phyloP scores from a whole-genome alignment of 2,113 vertebrate species.

The Chiloscyllium plagiosum region DNA sequence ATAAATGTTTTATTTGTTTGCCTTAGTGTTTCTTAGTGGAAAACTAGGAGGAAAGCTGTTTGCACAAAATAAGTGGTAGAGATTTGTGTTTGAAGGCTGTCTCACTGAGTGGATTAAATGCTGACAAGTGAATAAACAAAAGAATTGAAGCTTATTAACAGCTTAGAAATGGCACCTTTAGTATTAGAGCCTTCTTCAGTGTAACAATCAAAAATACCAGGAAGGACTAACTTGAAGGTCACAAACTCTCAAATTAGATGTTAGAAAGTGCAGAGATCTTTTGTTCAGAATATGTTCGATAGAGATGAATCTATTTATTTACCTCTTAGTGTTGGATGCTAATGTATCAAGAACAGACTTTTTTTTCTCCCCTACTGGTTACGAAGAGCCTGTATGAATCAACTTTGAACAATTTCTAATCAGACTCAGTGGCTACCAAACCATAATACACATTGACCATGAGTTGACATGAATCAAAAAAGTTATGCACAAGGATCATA shows the following conservation, averaged over 20 bases:
- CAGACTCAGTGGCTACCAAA: background rate
- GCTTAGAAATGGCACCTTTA: conserved; percentile 15
- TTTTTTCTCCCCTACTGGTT: background rate
- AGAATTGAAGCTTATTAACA: background rate
- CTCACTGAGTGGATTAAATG: conserved; percentile 12
- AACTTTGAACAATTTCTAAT: background rate
- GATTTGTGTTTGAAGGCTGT: conserved; percentile 7
- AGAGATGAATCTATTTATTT: background rate
- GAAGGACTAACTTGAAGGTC: background rate
- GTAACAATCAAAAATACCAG: background rate
- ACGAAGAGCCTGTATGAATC: background rate
- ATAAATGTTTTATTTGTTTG: conserved; percentile 13
- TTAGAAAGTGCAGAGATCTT: background rate
- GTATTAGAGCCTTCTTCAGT: background rate
- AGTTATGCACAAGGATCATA: too few species aligned
- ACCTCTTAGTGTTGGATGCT: background rate
- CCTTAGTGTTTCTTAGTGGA: background rate
- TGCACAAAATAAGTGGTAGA: background rate
- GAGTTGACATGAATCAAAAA: background rate
- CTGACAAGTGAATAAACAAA: conserved; percentile 10
- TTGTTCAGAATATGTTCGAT: background rate
- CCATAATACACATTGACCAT: background rate
- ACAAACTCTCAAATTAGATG: background rate
- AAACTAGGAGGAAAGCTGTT: background rate
- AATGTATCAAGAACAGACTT: background rate